Evolutionary conservation across 2,113 vertebrate genomes (phyloP), one percentile per base, ranked within the genome.

Genomic region (Cettia cetti): DNA sequence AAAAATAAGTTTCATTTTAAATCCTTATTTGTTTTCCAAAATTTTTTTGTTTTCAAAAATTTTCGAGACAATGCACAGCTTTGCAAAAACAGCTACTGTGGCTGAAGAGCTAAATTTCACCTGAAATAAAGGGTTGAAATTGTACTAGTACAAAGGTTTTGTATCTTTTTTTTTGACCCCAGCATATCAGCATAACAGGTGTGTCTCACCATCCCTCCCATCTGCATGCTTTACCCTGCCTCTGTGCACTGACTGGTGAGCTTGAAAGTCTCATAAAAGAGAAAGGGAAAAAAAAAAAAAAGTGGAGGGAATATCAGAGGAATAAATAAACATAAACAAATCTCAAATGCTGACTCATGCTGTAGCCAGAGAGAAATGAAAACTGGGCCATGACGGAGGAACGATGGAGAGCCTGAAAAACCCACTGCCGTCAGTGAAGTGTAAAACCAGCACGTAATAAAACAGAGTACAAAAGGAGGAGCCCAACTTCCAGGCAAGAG

Each of bases 21-120:
- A 56, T n/a, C 19, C n/a, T 35, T 63, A 52, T 60, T 82, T 40
- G 1, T 8, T 83, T 81, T 75, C 22, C 30, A 50, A 14, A 33
- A 86, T 13, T 0, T 0, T 11, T 52, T n/a, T n/a, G n/a, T n/a
- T n/a, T n/a, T n/a, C 30, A 50, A 14, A 33, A 86, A 13, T 0
- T 0, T 11, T 52, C 8, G 81, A 74, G 33, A 45, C 13, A 57
- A 88, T 13, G 31, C 2, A n/a, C 4, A 79, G 30, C 59, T 50
- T 53, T 64, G 15, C 18, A 72, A 56, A 91, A 84, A 45, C 2
- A 76, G 37, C 6, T 52, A 40, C 14, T 45, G 2, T 15, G 8
- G 35, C 45, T 82, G 35, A 69, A 74, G 47, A 35, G 37, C 44
- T 83, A 56, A 74, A 81, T 68, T 5, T 59, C 35, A 76, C 52